These are phyloP conservation scores for Philantomba maxwellii DNA, from an alignment of 2,113 vertebrate species.

Conservation along the genomic window DNA sequence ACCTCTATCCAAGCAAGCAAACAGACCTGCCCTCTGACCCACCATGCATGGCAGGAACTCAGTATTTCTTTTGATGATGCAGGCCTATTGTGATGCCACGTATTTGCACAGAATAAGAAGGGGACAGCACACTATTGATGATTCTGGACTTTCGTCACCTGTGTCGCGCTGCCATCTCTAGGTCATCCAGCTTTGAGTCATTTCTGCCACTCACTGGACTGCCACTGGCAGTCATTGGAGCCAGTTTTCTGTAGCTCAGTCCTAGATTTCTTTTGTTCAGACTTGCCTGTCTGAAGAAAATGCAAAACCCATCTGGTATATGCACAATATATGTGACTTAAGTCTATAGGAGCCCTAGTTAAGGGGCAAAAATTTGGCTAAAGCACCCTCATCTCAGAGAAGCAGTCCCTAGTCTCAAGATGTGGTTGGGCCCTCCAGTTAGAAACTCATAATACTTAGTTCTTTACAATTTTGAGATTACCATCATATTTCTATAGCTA, in stretches of 20 bases:
- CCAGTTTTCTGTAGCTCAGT: not conserved
- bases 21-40: not conserved
- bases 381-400: not conserved
- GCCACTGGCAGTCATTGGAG: not conserved
- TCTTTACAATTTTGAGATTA: not conserved
- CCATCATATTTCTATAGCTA: not conserved
- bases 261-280: not conserved
- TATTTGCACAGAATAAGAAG: not conserved
- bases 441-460: not conserved
- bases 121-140: not conserved
- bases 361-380: not conserved
- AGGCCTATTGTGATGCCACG: not conserved
- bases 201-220: not conserved
- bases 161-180: not conserved
- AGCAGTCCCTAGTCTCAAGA: not conserved
- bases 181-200: not conserved
- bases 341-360: not conserved
- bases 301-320: not conserved
- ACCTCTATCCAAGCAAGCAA: not conserved
- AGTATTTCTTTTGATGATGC: not conserved
- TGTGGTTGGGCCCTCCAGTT: not conserved
- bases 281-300: not conserved
- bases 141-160: not conserved
- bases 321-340: not conserved
- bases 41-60: not conserved